A percentile compares a stretch with the other conserved stretches of the same genome.
Conservation (phyloP, 2,888 invertebrate species). For the Graphium colonna region DNA sequence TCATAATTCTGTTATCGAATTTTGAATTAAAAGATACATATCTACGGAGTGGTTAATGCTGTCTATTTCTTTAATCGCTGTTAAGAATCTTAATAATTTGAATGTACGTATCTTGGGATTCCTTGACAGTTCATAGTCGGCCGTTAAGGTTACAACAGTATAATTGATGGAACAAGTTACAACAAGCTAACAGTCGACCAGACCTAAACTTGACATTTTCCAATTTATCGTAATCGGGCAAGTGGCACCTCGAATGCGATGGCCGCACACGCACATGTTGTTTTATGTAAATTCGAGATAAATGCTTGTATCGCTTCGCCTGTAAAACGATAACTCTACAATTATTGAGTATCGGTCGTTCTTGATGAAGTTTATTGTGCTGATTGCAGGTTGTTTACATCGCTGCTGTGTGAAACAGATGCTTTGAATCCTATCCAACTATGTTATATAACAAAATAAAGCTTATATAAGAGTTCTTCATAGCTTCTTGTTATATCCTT, state of each 20-base stretch:
- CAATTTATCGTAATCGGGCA: slow-evolving; percentile 1
- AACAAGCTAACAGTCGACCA: background rate
- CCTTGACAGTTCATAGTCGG: background rate
- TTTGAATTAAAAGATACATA: too few species aligned
- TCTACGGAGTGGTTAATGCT: too few species aligned
- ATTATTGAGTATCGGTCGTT: slow-evolving; percentile 59
- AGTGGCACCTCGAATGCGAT: background rate
- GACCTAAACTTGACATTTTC: slow-evolving; percentile 12
- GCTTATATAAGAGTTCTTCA: background rate
- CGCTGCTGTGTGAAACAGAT: slow-evolving; percentile 36
- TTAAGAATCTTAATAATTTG: background rate
- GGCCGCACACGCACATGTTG: slow-evolving; percentile 29
- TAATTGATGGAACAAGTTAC: slow-evolving; percentile 1
- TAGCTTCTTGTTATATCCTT: too few species aligned
- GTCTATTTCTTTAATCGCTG: background rate
- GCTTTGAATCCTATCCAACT: slow-evolving; percentile 30
- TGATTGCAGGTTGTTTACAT: slow-evolving; percentile 70
- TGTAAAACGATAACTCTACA: slow-evolving; percentile 65
- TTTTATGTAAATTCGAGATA: slow-evolving; percentile 54
- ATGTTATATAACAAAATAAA: slow-evolving; percentile 27
- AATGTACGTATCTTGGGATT: background rate
- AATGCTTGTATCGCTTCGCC: slow-evolving; percentile 47
- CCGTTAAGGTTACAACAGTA: background rate
- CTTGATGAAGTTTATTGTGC: slow-evolving; percentile 73
- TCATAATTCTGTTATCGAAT: too few species aligned